Evolutionary conservation across 2,888 invertebrate genomes (phyloP).

Genomic region (Chymomyza amoena): DNA sequence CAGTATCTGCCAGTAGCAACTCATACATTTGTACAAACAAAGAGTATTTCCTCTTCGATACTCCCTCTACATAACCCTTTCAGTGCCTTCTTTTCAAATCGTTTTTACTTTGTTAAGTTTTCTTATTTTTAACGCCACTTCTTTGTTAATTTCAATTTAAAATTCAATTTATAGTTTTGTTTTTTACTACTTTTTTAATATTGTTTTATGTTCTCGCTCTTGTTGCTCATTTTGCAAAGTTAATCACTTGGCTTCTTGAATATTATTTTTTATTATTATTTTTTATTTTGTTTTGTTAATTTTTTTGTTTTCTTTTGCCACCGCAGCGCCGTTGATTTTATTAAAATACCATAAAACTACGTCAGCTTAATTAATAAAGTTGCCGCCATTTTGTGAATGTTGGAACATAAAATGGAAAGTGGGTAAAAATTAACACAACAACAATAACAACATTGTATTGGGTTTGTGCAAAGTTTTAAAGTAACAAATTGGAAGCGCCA

Average conservation of each 20-base stretch:
- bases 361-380: constrained; percentile 63
- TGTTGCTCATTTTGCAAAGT: constrained; percentile 14
- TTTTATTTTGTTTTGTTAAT: not conserved
- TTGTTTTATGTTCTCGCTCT: constrained; percentile 13
- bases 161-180: constrained; percentile 37
- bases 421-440: not conserved
- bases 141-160: constrained; percentile 16
- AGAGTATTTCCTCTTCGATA: too few relatives aligned
- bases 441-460: not conserved
- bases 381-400: constrained; percentile 26
- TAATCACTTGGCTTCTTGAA: constrained; percentile 49
- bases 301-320: constrained; percentile 34
- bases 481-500: not conserved
- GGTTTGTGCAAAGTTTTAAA: not conserved
- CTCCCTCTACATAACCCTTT: too few relatives aligned
- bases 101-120: not conserved
- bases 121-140: not conserved
- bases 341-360: constrained; percentile 62
- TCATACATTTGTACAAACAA: too few relatives aligned
- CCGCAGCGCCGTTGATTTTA: constrained; percentile 45
- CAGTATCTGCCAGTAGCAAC: too few relatives aligned
- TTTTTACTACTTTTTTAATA: not conserved
- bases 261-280: constrained; percentile 29
- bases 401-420: not conserved
- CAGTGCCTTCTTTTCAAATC: not conserved